A percentile compares a stretch with the other conserved stretches of the same genome.
Evolutionary conservation across 2,888 invertebrate genomes (phyloP).

Genomic region (Micoletzkya japonica): DNA sequence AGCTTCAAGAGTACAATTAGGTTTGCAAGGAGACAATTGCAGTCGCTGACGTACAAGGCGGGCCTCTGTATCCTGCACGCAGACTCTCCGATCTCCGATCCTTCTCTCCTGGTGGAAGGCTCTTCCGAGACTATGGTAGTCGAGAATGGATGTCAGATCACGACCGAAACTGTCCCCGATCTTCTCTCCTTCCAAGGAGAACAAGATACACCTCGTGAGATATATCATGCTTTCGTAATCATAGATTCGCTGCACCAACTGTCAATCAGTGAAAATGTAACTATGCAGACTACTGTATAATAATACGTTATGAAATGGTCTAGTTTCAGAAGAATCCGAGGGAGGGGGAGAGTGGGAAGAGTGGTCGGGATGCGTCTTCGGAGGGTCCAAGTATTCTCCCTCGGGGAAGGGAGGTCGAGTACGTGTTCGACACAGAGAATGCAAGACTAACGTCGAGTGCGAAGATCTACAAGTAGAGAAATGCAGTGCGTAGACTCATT

Average conservation of each 20-base stretch:
- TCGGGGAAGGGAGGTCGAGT: constrained; percentile 21
- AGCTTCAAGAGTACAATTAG: background rate
- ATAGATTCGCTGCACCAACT: too few relatives aligned
- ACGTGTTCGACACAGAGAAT: constrained; percentile 46
- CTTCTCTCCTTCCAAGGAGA: background rate
- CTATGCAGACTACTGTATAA: too few relatives aligned
- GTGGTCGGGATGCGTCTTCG: constrained; percentile 26
- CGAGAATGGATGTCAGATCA: constrained; percentile 44
- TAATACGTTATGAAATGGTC: background rate
- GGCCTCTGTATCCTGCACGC: constrained; percentile 48
- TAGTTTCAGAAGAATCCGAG: background rate
- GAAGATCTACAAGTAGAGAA: constrained; percentile 45
- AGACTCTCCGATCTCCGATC: constrained; percentile 34
- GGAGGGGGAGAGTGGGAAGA: constrained; percentile 26
- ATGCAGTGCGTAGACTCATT: constrained; percentile 29
- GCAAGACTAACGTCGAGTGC: constrained; percentile 35
- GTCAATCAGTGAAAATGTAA: too few relatives aligned
- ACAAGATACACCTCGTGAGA: background rate
- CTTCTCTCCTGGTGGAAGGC: constrained; percentile 36
- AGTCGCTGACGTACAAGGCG: constrained; percentile 45
- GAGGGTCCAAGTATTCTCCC: constrained; percentile 21
- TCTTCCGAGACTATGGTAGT: constrained; percentile 45
- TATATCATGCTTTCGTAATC: too few relatives aligned
- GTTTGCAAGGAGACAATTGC: constrained; percentile 3
- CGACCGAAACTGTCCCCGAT: background rate